Base-by-base conservation (phyloP, 1,140 invertebrate species). In the Cyclina sinensis region DNA sequence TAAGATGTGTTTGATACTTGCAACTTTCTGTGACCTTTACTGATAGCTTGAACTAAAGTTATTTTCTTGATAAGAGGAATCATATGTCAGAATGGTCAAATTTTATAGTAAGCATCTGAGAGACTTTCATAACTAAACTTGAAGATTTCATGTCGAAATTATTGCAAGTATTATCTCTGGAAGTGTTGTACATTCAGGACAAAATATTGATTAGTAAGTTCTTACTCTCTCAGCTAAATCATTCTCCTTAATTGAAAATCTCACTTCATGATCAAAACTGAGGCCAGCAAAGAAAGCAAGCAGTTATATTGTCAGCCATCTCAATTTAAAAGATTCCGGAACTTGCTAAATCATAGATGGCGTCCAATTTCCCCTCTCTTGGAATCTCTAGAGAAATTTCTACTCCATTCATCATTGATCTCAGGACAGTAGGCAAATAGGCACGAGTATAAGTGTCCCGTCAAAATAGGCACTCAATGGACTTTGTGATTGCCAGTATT, bases 351-450 rank as follows among this genome's bases (percentile, higher is more conserved):
- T 18, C 3, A 18, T 9, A 37, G 65, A 16, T 37, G 32, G 35
- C 14, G 5, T 35, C 30, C 16, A 70, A 70, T 70, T 70, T 70
- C 65, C 65, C 24, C 14, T n/a, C 1, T 35, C 27, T 1, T 9
- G 14, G 12, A 37, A 27, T 39, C 35, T 70, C 65, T 70, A 16
- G 65, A 70, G 65, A 37, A 18, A 37, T 37, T 35, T 70, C 32
- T 65, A 35, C 14, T 65, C 30, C 59, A 65, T 65, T 65, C 59
- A 30, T 65, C 59, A 65, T 30, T 65, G 59, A 65, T 65, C 21
- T 65, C 27, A 65, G 7, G 27, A 2, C 27, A 65, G 30, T 65
- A 16, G 59, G 59, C n/a, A 65, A 65, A 11, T 16, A 65, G n/a
- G n/a, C n/a, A 65, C 16, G 7, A 18, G 54, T 57, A 65, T 65